phyloP scores from a whole-genome alignment of 2,113 vertebrate genomes.

The Empidonax traillii region DNA sequence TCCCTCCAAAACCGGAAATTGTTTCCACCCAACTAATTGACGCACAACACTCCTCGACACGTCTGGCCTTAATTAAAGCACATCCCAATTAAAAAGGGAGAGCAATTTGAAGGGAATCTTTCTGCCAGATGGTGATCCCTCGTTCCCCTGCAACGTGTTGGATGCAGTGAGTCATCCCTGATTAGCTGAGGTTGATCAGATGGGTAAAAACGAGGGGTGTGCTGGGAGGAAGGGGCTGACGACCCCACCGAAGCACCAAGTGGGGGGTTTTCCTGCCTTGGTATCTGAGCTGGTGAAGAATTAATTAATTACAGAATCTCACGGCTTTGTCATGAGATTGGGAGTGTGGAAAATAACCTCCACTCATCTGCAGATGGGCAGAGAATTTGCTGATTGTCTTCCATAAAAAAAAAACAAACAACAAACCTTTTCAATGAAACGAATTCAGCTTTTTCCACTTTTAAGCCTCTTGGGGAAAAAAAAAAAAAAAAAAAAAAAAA shows the following conservation, averaged over 20 bases:
- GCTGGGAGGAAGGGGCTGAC: slow-evolving; percentile 3
- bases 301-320: neutral
- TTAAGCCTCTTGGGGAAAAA: neutral
- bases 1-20: neutral
- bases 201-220: slow-evolving; percentile 18
- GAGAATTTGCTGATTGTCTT: neutral
- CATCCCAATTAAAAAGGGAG: slow-evolving; percentile 68
- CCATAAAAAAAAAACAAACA: neutral
- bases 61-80: slow-evolving; percentile 70
- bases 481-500: neutral
- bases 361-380: neutral
- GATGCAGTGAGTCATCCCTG: slow-evolving; percentile 38
- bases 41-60: slow-evolving; percentile 46
- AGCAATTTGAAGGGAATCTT: slow-evolving; percentile 57
- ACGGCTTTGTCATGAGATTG: neutral
- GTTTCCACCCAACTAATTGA: slow-evolving; percentile 58
- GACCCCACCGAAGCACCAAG: neutral
- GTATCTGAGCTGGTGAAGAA: neutral
- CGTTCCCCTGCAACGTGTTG: slow-evolving; percentile 67
- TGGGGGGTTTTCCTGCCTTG: neutral
- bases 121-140: slow-evolving; percentile 73
- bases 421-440: neutral
- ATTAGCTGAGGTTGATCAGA: slow-evolving; percentile 13
- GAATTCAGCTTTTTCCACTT: neutral
- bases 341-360: neutral